Evolutionary conservation across 2,113 vertebrate genomes (phyloP).

Genomic region (Tympanuchus pallidicinctus): DNA sequence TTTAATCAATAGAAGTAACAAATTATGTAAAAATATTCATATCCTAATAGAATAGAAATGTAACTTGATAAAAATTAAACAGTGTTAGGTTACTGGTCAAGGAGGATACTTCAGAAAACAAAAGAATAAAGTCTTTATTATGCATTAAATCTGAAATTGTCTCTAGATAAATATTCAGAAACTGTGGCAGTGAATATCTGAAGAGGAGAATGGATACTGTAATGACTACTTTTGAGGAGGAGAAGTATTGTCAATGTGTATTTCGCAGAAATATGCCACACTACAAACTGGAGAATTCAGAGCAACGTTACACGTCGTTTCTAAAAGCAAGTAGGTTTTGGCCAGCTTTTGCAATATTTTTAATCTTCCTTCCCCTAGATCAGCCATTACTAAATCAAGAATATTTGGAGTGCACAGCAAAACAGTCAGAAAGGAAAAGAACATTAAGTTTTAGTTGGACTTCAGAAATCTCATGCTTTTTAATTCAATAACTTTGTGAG

Average conservation of each 20-base stretch:
- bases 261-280: neutral
- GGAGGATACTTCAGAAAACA: neutral
- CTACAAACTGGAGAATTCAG: neutral
- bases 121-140: neutral
- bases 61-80: neutral
- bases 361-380: neutral
- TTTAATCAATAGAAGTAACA: neutral
- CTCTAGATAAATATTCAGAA: neutral
- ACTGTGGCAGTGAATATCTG: neutral
- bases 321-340: neutral
- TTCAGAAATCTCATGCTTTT: neutral
- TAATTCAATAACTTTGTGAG: neutral
- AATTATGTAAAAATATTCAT: neutral
- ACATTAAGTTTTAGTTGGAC: neutral
- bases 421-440: neutral
- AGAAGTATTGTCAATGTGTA: neutral
- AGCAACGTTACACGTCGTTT: neutral
- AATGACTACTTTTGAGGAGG: neutral
- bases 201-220: neutral
- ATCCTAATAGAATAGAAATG: neutral
- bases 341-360: neutral
- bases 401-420: rapidly evolving
- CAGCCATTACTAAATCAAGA: neutral
- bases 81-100: neutral
- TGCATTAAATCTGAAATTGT: neutral